phyloP scores from a whole-genome alignment of 2,113 vertebrate genomes.

The Pelmatolapia mariae region DNA sequence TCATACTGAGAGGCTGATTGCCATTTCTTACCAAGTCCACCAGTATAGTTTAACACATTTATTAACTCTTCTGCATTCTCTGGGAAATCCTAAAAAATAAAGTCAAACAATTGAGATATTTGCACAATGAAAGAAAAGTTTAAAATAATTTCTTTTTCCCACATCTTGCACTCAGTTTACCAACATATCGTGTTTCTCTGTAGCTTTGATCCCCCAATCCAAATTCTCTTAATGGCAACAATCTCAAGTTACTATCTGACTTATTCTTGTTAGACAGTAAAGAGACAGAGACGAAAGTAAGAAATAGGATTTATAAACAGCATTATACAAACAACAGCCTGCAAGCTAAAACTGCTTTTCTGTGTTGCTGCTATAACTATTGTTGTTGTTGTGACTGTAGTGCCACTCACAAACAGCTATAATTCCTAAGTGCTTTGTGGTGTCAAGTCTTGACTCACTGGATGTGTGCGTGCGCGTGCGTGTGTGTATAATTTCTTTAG shows the following conservation, averaged over 20 bases:
- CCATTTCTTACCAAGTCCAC: neutral
- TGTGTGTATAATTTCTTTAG: neutral
- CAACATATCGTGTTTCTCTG: neutral
- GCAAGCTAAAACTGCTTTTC: neutral
- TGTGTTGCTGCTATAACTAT: neutral
- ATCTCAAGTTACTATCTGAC: neutral
- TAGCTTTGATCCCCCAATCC: neutral
- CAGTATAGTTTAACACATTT: neutral
- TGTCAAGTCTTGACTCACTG: neutral
- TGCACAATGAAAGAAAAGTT: neutral
- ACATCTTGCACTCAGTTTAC: neutral
- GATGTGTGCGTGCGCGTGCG: fast-evolving
- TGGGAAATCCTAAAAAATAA: neutral
- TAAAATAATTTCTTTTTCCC: neutral
- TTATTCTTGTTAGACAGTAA: neutral
- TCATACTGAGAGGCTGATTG: slow-evolving; percentile 17
- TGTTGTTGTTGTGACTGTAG: neutral
- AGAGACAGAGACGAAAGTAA: neutral
- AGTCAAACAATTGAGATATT: neutral
- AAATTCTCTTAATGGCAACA: neutral
- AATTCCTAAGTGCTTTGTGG: neutral
- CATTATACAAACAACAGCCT: neutral
- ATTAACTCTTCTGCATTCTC: neutral
- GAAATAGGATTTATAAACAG: neutral
- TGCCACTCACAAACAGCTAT: neutral